These are phyloP conservation scores for Halictus quadricinctus DNA, from an alignment of 2,888 invertebrate genomes.

Conservation along the genomic window DNA sequence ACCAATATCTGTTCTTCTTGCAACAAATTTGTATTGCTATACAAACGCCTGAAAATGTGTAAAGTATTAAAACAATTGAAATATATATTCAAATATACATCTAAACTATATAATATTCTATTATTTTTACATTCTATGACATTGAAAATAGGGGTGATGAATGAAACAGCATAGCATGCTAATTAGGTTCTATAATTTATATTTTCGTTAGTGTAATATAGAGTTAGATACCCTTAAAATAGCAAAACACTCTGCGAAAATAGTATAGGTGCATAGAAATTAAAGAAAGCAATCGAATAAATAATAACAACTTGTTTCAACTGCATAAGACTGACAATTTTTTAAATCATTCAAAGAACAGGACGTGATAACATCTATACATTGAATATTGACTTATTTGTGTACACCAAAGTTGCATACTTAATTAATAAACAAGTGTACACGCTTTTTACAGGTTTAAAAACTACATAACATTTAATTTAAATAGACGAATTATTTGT, in stretches of 20 bases:
- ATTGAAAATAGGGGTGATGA: conserved; percentile 14
- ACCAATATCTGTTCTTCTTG: conserved; percentile 74
- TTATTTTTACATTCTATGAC: conserved; percentile 38
- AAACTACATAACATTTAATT: conserved; percentile 19
- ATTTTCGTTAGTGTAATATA: neutral
- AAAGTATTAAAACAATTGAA: conserved; percentile 7
- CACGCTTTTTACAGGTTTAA: conserved; percentile 1
- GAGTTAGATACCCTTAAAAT: neutral
- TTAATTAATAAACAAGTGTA: conserved; percentile 1
- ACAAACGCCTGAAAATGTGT: conserved; percentile 75
- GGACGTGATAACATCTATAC: neutral
- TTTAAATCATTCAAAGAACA: neutral
- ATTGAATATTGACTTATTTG: neutral
- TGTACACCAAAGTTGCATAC: conserved; percentile 1
- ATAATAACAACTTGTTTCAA: neutral
- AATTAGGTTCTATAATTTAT: neutral
- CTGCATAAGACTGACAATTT: neutral
- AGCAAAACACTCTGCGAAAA: neutral
- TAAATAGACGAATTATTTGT: conserved; percentile 23
- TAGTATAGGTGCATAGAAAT: neutral
- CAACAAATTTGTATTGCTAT: conserved; percentile 75
- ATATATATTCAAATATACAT: neutral
- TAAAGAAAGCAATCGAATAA: conserved; percentile 6
- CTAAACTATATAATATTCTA: conserved; percentile 31
- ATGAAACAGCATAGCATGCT: conserved; percentile 34